Conservation (phyloP, 2,888 invertebrate genomes). For the Steromphala cineraria region DNA sequence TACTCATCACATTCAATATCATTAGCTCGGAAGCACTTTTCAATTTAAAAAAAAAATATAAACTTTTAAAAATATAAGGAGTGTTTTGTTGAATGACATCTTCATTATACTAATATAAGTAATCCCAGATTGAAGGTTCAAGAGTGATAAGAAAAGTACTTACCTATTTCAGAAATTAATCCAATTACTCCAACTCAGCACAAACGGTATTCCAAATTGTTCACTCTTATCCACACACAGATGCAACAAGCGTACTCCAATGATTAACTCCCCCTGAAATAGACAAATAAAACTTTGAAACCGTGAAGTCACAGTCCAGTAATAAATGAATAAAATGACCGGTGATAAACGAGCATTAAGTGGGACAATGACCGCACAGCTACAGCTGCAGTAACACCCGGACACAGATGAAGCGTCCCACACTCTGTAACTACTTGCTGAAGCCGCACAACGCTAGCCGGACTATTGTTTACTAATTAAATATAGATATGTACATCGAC, state of each 20-base stretch:
- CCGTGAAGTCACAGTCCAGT: background rate
- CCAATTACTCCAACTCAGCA: background rate
- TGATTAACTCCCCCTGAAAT: background rate
- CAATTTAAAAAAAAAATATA: no score
- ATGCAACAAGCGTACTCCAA: background rate
- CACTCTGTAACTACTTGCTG: no score
- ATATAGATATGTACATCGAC: background rate
- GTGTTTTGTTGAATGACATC: no score
- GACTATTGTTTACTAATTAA: constrained; percentile 2
- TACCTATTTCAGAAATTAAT: background rate
- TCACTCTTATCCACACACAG: background rate
- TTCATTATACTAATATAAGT: no score
- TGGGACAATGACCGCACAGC: no score
- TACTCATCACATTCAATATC: no score
- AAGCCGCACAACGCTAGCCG: background rate
- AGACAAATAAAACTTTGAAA: background rate
- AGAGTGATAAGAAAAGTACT: background rate
- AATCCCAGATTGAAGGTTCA: no score
- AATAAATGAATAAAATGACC: background rate
- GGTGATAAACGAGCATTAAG: no score
- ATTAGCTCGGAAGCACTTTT: no score
- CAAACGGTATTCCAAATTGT: background rate
- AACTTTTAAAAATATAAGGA: no score
- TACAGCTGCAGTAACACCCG: background rate
- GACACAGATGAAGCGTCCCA: background rate